A percentile compares a stretch with the other conserved stretches of the same genome.
phyloP scores from a whole-genome alignment of 92 coral and sea anemone genomes.

The Parazoanthus darwini region DNA sequence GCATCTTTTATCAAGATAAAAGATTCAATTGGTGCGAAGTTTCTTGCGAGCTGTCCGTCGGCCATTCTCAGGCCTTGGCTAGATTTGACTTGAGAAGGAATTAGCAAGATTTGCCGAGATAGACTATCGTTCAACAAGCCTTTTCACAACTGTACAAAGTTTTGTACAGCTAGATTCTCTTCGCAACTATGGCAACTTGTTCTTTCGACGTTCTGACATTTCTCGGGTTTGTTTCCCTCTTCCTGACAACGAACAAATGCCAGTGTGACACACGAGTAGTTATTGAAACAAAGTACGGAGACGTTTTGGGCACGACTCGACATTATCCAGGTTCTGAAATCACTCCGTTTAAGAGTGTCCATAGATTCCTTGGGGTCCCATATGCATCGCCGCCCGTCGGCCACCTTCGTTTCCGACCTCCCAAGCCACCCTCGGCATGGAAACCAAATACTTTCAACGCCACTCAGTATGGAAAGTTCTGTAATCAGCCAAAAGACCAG shows the following conservation, averaged over 20 bases:
- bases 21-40: not conserved
- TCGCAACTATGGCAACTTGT: not conserved
- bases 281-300: slow-evolving; percentile 30
- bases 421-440: slow-evolving; percentile 30
- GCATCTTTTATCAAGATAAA: slow-evolving; percentile 2
- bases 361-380: slow-evolving; percentile 33
- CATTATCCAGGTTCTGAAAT: slow-evolving; percentile 1
- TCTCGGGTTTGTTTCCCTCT: slow-evolving; percentile 1
- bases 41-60: not conserved
- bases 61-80: not conserved
- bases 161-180: not conserved
- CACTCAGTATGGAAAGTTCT: slow-evolving; percentile 33
- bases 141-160: not conserved
- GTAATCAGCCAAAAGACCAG: slow-evolving; percentile 4
- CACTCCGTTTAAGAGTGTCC: slow-evolving; percentile 29
- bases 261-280: not conserved
- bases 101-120: not conserved
- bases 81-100: slow-evolving; percentile 12
- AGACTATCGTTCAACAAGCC: not conserved
- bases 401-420: slow-evolving; percentile 34
- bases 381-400: slow-evolving; percentile 37
- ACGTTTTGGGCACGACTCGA: slow-evolving; percentile 29
- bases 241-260: slow-evolving; percentile 1
- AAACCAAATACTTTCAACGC: slow-evolving; percentile 38
- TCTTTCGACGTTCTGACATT: not conserved